Evolutionary conservation across 2,888 invertebrate species (phyloP), one percentile per base, ranked within the genome.

Genomic region (Bimastos eiseni): DNA sequence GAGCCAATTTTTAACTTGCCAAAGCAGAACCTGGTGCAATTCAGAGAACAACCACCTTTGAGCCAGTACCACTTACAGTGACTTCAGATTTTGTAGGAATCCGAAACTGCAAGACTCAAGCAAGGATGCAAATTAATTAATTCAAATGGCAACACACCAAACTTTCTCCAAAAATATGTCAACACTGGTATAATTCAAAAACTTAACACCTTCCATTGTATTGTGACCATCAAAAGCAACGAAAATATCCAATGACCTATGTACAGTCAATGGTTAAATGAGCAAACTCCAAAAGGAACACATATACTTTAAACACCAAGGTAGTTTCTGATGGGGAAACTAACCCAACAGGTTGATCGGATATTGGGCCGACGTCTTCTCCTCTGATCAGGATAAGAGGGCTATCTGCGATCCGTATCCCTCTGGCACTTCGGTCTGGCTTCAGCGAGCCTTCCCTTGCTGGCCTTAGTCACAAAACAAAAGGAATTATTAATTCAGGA

Each of bases 301-400:
- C n/a, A 34, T n/a, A 34, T 11, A 24, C 34, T 44, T 41, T 44
- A n/a, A 41, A 44, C 34, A 41, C 38, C 34, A 44, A n/a, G 70
- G 70, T 70, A 30, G 83, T 19, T 34, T n/a, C 36, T 33, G 34
- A 90, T 8, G 55, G n/a, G 30, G 34, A 24, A n/a, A 90, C 91
- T 91, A n/a, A 92, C 92, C 92, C 91, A n/a, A 90, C 91, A 44
- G 84, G 55, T 38, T 91, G 91, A 36, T 92, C 92, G 33, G 90
- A 89, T 33, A 91, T 91, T 34, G 90, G 84, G n/a, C 90, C 89
- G 13, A 91, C 86, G n/a, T 92, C 92, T 38, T 92, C 92, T 19
- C 91, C 91, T 41, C 92, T 86, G 36, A 95, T 94, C 41, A 95
- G 92, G 21, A 95, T 94, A 88, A 95, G 93, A 13, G 94, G 94